Percentiles rank a stretch among this genome's conserved stretches.
Conservation (phyloP, 2,113 vertebrate genomes). For the Daphoenositta chrysoptera region DNA sequence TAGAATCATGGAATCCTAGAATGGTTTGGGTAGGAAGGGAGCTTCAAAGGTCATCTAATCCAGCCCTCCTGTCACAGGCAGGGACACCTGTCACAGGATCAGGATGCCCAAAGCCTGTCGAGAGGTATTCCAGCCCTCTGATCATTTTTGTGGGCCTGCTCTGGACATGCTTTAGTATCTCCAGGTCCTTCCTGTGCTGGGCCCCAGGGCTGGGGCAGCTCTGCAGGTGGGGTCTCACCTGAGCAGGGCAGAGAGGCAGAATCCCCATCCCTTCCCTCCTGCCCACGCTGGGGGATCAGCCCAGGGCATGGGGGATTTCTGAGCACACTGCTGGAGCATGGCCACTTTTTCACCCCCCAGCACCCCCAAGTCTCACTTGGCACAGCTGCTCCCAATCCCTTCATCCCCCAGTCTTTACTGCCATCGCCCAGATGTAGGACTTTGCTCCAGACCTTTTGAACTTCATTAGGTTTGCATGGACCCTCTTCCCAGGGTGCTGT, state of each 20-base stretch:
- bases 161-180: neutral
- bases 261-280: rapidly evolving
- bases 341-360: neutral
- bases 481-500: neutral
- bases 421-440: neutral
- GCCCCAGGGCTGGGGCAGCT: neutral
- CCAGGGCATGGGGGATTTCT: neutral
- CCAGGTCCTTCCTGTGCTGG: neutral
- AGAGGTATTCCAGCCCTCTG: neutral
- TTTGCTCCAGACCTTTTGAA: neutral
- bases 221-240: neutral
- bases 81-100: too few relatives aligned
- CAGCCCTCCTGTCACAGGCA: neutral
- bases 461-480: neutral
- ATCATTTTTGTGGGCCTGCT: neutral
- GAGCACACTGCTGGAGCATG: rapidly evolving
- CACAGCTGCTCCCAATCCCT: neutral
- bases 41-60: neutral
- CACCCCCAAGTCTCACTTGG: rapidly evolving
- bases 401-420: neutral
- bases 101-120: neutral
- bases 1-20: neutral
- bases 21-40: neutral
- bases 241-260: rapidly evolving
- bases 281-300: neutral